phyloP scores from a whole-genome alignment of 2,113 vertebrate species.

The Tringa solitaria region DNA sequence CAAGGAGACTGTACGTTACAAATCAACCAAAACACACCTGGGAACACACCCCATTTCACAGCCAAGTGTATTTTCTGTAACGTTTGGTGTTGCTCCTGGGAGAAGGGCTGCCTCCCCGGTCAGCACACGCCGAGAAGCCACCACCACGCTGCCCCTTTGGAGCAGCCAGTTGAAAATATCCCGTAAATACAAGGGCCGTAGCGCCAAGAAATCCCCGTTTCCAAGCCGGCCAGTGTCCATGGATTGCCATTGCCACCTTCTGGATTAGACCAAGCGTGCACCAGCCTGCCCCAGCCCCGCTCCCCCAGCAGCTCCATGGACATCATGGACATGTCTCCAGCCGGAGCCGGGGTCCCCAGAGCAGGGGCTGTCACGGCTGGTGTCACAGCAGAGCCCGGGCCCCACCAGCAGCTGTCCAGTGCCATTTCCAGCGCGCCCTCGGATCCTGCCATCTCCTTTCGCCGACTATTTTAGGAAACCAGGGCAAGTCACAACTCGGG shows the following conservation, averaged over 20 bases:
- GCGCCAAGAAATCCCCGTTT: background rate
- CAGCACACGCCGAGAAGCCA: rapidly evolving
- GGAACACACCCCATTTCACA: background rate
- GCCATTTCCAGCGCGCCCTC: background rate
- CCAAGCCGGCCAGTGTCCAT: background rate
- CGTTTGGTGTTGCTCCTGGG: background rate
- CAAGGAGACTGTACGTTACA: background rate
- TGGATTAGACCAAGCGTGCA: background rate
- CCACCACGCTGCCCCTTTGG: background rate
- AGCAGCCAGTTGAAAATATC: background rate
- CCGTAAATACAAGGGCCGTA: rapidly evolving
- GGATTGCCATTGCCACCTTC: constrained; percentile 60
- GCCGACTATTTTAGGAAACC: background rate
- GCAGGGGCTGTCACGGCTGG: background rate
- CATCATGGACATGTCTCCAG: background rate
- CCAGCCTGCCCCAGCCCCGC: background rate
- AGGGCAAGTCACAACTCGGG: background rate
- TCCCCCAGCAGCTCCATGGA: background rate
- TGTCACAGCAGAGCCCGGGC: background rate
- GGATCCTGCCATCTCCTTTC: background rate
- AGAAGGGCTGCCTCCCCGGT: background rate
- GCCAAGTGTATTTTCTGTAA: background rate
- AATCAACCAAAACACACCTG: background rate
- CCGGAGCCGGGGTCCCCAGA: background rate
- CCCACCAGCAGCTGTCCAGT: background rate